Evolutionary conservation across 1,140 invertebrate genomes (phyloP).

Genomic region (Triops longicaudatus): DNA sequence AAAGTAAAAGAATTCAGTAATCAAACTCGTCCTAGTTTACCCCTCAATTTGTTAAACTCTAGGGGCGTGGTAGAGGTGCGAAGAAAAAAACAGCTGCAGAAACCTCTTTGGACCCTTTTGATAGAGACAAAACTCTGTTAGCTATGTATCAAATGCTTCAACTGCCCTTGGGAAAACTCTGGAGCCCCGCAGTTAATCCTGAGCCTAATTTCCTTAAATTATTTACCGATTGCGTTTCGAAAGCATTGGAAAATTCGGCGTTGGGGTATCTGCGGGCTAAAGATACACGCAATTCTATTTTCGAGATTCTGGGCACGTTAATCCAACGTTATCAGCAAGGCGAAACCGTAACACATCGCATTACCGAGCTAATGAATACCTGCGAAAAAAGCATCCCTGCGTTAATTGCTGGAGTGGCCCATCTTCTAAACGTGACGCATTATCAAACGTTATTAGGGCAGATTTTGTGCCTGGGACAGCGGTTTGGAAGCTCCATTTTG

Average conservation of each 20-base stretch:
- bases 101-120: conserved; percentile 22
- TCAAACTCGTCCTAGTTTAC: background rate
- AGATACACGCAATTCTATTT: conserved; percentile 55
- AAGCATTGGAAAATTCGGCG: conserved; percentile 56
- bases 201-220: conserved; percentile 73
- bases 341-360: conserved; percentile 53
- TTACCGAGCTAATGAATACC: conserved; percentile 62
- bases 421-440: conserved; percentile 53
- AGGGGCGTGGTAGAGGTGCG: background rate
- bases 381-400: conserved; percentile 57
- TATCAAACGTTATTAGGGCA: conserved; percentile 57
- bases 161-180: conserved; percentile 60
- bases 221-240: conserved; percentile 62
- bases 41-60: background rate
- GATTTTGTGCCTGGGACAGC: conserved; percentile 61
- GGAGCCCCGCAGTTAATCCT: conserved; percentile 62
- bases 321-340: conserved; percentile 74
- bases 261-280: conserved; percentile 51
- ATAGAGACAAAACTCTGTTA: conserved; percentile 52
- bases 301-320: conserved; percentile 67
- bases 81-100: background rate
- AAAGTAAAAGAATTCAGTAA: background rate
- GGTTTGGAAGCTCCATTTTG: conserved; percentile 40
- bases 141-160: conserved; percentile 55
- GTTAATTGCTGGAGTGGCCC: conserved; percentile 56